Percentiles rank a stretch among this genome's conserved stretches.
phyloP scores from a whole-genome alignment of 2,113 vertebrate genomes.

The Lepisosteus oculatus region DNA sequence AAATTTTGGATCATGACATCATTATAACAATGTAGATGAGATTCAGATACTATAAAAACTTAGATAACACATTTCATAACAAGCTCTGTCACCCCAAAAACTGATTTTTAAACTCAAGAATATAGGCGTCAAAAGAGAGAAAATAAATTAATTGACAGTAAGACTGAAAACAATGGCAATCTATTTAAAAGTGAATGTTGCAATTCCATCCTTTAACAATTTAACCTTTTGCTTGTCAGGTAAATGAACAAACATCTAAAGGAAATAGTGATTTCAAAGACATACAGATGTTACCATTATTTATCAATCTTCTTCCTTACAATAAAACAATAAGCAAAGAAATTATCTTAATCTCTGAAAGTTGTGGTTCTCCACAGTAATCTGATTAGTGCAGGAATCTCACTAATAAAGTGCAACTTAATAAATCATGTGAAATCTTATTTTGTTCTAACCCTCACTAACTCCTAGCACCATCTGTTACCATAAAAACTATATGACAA shows the following conservation, averaged over 20 bases:
- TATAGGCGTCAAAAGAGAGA: no score
- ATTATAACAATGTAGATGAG: no score
- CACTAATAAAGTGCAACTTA: conserved; percentile 92
- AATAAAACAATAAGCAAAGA: conserved; percentile 62
- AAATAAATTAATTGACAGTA: no score
- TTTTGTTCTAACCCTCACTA: conserved; percentile 85
- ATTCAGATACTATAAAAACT: no score
- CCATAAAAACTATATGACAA: conserved; percentile 97
- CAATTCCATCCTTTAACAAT: background rate
- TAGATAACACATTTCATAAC: no score
- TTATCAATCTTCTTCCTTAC: conserved; percentile 16
- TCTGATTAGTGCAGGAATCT: conserved; percentile 75
- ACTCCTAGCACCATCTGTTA: conserved; percentile 92
- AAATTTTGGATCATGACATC: no score
- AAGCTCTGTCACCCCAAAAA: no score
- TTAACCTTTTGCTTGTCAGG: background rate
- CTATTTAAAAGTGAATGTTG: no score
- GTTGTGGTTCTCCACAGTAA: conserved; percentile 69
- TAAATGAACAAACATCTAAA: background rate
- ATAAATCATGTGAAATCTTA: conserved; percentile 91
- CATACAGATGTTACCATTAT: conserved; percentile 1
- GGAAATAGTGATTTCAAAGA: background rate
- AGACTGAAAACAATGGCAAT: no score
- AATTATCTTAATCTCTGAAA: conserved; percentile 68
- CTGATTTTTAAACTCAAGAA: no score